phyloP scores from a whole-genome alignment of 2,113 vertebrate genomes.

The Austrofundulus limnaeus region DNA sequence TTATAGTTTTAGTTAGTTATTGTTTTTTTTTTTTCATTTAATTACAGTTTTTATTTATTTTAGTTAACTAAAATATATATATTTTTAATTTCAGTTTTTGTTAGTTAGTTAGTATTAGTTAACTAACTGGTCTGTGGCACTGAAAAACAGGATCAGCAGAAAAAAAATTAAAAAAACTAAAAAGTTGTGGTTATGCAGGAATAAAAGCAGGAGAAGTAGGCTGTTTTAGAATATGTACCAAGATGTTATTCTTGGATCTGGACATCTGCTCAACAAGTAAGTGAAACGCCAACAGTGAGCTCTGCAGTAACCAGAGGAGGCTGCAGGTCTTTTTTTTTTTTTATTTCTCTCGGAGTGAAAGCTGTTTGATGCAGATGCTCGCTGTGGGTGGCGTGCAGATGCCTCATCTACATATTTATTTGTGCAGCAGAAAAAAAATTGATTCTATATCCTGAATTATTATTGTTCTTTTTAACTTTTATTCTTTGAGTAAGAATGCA shows the following conservation, averaged over 20 bases:
- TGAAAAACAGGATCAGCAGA: constrained; percentile 30
- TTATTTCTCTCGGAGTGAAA: constrained; percentile 15
- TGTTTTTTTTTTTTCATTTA: too few relatives aligned
- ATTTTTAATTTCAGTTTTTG: too few relatives aligned
- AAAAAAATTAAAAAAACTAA: constrained; percentile 44
- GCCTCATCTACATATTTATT: constrained; percentile 47
- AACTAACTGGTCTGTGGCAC: too few relatives aligned
- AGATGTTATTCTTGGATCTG: constrained; percentile 23
- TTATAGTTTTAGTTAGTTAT: too few relatives aligned
- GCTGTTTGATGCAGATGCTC: constrained; percentile 47
- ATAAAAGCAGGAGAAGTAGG: constrained; percentile 15
- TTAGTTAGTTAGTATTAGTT: too few relatives aligned
- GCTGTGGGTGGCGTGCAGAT: constrained; percentile 17
- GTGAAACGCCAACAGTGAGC: constrained; percentile 32
- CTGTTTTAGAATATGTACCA: constrained; percentile 41
- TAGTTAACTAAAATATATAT: too few relatives aligned
- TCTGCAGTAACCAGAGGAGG: constrained; percentile 34
- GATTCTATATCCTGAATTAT: constrained; percentile 11
- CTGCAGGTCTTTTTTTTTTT: constrained; percentile 17
- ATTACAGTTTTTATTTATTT: too few relatives aligned
- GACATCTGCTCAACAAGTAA: constrained; percentile 42
- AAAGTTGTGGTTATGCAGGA: constrained; percentile 34
- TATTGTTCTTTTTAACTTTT: constrained; percentile 2
- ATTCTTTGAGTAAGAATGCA: background rate
- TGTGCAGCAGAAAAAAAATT: constrained; percentile 19